A percentile compares a stretch with the other conserved stretches of the same genome.
phyloP scores from a whole-genome alignment of 2,797 vertebrate genomes.

The Eulemur coronatus region DNA sequence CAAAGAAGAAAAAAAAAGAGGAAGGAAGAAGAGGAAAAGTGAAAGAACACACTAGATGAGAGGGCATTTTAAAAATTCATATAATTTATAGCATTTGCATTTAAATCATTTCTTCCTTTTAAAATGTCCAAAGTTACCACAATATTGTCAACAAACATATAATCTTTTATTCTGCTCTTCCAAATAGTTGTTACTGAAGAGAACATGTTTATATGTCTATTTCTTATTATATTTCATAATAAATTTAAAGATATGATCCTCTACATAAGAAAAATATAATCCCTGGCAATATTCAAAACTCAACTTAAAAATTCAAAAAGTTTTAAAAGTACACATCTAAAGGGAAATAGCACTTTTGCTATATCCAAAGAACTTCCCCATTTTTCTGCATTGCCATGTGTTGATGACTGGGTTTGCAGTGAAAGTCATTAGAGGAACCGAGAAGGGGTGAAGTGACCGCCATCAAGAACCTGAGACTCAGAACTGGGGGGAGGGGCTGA shows the following conservation, averaged over 20 bases:
- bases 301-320: background rate
- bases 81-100: background rate
- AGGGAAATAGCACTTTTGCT: background rate
- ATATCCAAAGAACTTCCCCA: background rate
- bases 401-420: background rate
- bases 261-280: background rate
- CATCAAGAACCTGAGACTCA: background rate
- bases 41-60: background rate
- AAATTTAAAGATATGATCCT: background rate
- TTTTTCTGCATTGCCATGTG: background rate
- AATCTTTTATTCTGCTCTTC: background rate
- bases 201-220: background rate
- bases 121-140: background rate
- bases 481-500: background rate
- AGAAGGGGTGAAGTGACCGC: background rate
- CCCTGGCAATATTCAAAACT: background rate
- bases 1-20: background rate
- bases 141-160: background rate
- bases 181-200: background rate
- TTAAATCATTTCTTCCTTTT: background rate
- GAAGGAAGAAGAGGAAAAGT: background rate
- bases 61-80: background rate
- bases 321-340: background rate
- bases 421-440: background rate
- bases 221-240: background rate